phyloP scores from a whole-genome alignment of 2,888 invertebrate genomes.

The Ormia ochracea region DNA sequence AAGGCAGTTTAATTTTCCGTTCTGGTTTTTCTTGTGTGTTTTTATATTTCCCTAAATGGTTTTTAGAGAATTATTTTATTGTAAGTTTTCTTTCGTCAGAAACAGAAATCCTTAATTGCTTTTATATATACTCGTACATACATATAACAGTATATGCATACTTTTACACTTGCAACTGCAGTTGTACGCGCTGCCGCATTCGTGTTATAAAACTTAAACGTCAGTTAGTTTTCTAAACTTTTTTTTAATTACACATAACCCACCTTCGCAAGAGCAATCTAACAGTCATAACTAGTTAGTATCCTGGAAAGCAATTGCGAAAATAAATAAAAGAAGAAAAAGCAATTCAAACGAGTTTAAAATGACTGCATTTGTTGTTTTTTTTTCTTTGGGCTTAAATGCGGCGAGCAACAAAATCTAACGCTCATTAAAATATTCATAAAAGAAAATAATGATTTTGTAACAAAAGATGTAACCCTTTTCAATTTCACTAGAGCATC shows the following conservation, averaged over 20 bases:
- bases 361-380: slow-evolving; percentile 42
- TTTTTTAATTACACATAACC: slow-evolving; percentile 55
- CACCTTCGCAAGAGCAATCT: slow-evolving; percentile 39
- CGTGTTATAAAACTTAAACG: slow-evolving; percentile 26
- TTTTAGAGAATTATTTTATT: slow-evolving; percentile 32
- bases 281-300: slow-evolving; percentile 56
- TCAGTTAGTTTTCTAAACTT: slow-evolving; percentile 24
- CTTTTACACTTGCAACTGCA: slow-evolving; percentile 5
- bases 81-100: slow-evolving; percentile 17
- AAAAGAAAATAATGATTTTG: slow-evolving; percentile 49
- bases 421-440: slow-evolving; percentile 56
- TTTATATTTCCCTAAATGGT: background rate
- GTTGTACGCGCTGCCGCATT: background rate
- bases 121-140: slow-evolving; percentile 6
- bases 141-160: too few relatives aligned
- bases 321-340: background rate
- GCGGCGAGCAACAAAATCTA: slow-evolving; percentile 42
- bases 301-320: slow-evolving; percentile 44
- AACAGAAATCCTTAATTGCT: slow-evolving; percentile 54
- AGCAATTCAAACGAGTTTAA: slow-evolving; percentile 30
- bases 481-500: slow-evolving; percentile 48
- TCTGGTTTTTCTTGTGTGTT: slow-evolving; percentile 5
- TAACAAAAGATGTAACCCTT: slow-evolving; percentile 60
- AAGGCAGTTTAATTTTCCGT: slow-evolving; percentile 38
- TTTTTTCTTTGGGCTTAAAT: slow-evolving; percentile 26